Base-by-base conservation (phyloP, 2,797 vertebrate genomes). In the Rallus crepitans region DNA sequence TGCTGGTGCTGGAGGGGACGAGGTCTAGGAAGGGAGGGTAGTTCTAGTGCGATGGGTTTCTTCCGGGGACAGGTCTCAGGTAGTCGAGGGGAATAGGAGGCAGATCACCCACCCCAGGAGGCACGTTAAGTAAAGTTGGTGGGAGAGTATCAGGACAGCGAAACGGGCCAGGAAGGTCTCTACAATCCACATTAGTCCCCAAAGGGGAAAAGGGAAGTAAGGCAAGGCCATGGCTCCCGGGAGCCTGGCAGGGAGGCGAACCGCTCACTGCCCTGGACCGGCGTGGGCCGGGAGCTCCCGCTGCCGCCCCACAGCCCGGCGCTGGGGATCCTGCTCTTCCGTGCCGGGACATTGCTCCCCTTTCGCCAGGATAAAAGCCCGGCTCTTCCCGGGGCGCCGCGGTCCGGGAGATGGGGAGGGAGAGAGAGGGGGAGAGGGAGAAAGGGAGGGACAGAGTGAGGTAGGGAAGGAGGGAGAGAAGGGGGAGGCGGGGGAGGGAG, bases 121-220 rank as follows among this genome's bases (percentile, higher is more conserved):
- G 8, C 15, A 1, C 1, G 6, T 11, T 18, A 24, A 11, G 13
- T 3, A 4, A 35, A 7, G 31, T 7, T 10, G 16, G 7, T 24
- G 50, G 31, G 18, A 33, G 21, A 21, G 28, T 6, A 6, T 4
- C 33, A 12, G 28, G 19, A 33, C 19, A 10, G 47, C 18, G n/a
- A 59, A 45, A 40, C 0, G 28, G 28, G 23, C 7, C 11, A 4
- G n/a, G 3, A 18, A 39, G 19, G 30, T 76, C 24, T 42, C 45
- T 42, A 11, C 72, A 82, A 40, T 3, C 35, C 60, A 20, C 39
- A 24, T 53, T 11, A 59, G 31, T 1, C 3, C 12, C 18, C 4
- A 12, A 55, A 35, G 6, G 25, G 13, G 28, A 23, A 33, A 45
- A 75, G 33, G 37, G 9, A 11, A 78, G 17, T 0, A 35, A 56